These are phyloP conservation scores for Paramisgurnus dabryanus DNA, from an alignment of 2,113 vertebrate species.

Conservation along the genomic window DNA sequence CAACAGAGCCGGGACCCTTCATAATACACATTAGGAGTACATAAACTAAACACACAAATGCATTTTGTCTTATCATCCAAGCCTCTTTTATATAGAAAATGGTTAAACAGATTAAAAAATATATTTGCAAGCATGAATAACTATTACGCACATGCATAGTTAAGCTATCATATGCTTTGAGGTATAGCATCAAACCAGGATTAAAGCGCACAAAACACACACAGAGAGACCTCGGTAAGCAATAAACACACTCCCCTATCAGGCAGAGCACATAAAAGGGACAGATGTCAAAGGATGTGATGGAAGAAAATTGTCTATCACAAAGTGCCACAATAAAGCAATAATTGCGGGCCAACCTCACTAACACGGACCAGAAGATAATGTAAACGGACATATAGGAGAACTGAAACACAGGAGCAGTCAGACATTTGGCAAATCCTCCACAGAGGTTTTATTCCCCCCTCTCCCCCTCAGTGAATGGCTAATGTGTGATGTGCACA, in stretches of 20 bases:
- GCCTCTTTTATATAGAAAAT: slow-evolving; percentile 32
- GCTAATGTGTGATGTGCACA: slow-evolving; percentile 47
- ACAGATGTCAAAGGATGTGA: slow-evolving; percentile 40
- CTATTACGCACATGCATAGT: slow-evolving; percentile 21
- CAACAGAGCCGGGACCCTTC: background rate
- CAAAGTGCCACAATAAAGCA: slow-evolving; percentile 47
- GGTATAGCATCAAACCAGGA: slow-evolving; percentile 37
- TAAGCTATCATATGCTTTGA: slow-evolving; percentile 12
- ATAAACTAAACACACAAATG: background rate
- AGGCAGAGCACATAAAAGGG: slow-evolving; percentile 23
- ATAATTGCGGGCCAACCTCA: slow-evolving; percentile 31
- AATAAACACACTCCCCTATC: slow-evolving; percentile 19
- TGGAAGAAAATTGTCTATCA: slow-evolving; percentile 31
- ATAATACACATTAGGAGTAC: background rate
- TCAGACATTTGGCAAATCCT: slow-evolving; percentile 45
- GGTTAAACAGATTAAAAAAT: slow-evolving; percentile 37
- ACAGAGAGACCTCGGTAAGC: slow-evolving; percentile 23
- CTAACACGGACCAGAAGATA: slow-evolving; percentile 15
- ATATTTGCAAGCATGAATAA: slow-evolving; percentile 23
- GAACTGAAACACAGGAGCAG: slow-evolving; percentile 2
- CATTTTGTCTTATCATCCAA: slow-evolving; percentile 32
- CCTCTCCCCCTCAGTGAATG: slow-evolving; percentile 51
- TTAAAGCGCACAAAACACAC: slow-evolving; percentile 43
- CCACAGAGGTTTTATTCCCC: slow-evolving; percentile 47
- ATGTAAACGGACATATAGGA: slow-evolving; percentile 1